Evolutionary conservation across 2,113 vertebrate species (phyloP).

Genomic region (Erythrolamprus reginae): DNA sequence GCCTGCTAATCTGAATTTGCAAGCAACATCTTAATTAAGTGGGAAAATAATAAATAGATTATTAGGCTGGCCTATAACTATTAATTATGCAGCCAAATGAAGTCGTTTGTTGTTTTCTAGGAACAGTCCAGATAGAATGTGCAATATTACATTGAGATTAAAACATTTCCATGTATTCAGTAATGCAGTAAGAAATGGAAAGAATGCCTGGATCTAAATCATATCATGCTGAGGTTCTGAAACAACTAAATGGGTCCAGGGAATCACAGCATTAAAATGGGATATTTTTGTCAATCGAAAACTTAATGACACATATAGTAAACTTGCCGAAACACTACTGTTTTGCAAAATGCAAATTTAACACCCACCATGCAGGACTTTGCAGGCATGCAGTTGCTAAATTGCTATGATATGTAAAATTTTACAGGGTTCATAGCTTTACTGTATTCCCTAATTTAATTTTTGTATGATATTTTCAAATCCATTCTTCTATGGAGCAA

Average conservation of each 20-base stretch:
- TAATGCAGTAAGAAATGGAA: background rate
- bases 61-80: background rate
- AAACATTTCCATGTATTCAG: background rate
- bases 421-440: background rate
- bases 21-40: background rate
- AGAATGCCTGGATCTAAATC: background rate
- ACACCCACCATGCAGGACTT: background rate
- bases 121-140: background rate
- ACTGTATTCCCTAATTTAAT: background rate
- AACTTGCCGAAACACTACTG: background rate
- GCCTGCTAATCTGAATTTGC: background rate
- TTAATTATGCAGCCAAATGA: background rate
- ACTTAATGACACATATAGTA: background rate
- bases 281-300: background rate
- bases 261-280: background rate
- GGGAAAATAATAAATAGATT: background rate
- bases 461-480: background rate
- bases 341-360: background rate
- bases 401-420: background rate
- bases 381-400: background rate
- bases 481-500: background rate
- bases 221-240: background rate
- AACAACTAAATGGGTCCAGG: background rate
- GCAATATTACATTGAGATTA: background rate
- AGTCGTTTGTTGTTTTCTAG: background rate